These are phyloP conservation scores for Sinohyriopsis cumingii DNA, from an alignment of 2,888 invertebrate genomes.

Conservation along the genomic window DNA sequence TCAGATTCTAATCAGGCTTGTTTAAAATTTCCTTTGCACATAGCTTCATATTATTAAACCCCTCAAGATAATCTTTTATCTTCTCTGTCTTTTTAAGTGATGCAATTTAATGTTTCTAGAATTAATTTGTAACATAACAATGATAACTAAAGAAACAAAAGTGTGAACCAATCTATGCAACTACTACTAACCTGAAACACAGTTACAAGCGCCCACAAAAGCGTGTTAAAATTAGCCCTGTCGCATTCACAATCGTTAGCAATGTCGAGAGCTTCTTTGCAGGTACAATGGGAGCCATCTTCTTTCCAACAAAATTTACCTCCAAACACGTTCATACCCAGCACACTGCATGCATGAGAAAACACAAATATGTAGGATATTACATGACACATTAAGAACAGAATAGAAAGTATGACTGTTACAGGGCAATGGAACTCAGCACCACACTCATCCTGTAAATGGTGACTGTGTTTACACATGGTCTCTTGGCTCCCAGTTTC, in stretches of 20 bases:
- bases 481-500: not conserved
- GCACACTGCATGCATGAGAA: conserved; percentile 87
- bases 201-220: conserved; percentile 74
- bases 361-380: conserved; percentile 18
- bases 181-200: conserved; percentile 72
- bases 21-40: too few species aligned
- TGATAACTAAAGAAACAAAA: conserved; percentile 21
- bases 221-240: conserved; percentile 74
- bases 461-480: not conserved
- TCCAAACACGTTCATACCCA: conserved; percentile 99
- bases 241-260: conserved; percentile 70
- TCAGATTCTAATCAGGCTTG: too few species aligned
- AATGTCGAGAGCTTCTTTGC: conserved; percentile 84
- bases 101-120: too few species aligned
- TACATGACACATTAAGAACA: too few species aligned
- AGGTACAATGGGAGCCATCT: conserved; percentile 83
- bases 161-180: conserved; percentile 1
- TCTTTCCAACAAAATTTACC: conserved; percentile 97
- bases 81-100: too few species aligned
- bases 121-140: conserved; percentile 3
- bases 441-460: not conserved
- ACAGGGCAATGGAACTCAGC: conserved; percentile 9
- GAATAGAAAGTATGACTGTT: too few species aligned
- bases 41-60: too few species aligned
- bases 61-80: too few species aligned